phyloP scores from a whole-genome alignment of 2,113 vertebrate genomes.

The Pelecanus crispus region DNA sequence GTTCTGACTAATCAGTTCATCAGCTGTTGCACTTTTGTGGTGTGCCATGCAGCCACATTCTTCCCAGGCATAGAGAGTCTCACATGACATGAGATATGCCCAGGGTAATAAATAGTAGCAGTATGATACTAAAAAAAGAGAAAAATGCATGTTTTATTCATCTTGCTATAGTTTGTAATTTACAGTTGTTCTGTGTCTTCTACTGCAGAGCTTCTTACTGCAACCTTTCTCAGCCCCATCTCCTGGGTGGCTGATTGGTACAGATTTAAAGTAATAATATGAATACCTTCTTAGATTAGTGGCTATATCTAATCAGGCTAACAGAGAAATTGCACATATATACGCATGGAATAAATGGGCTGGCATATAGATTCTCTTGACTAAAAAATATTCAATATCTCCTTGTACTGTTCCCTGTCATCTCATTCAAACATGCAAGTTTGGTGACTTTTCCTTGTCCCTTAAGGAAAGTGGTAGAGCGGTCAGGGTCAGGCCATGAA shows the following conservation, averaged over 20 bases:
- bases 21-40: neutral
- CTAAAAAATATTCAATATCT: neutral
- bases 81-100: neutral
- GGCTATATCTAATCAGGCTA: neutral
- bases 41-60: neutral
- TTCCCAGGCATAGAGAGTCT: neutral
- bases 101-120: neutral
- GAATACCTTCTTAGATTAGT: neutral
- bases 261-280: neutral
- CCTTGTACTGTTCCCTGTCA: neutral
- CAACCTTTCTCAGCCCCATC: neutral
- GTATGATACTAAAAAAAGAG: neutral
- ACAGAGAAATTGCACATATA: neutral
- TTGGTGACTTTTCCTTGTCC: neutral
- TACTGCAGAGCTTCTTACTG: neutral
- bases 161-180: neutral
- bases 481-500: neutral
- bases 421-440: accelerated
- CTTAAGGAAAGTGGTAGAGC: accelerated
- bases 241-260: neutral
- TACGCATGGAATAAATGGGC: neutral
- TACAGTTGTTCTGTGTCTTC: neutral
- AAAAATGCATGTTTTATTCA: neutral
- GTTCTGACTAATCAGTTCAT: neutral
- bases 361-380: neutral